phyloP scores from a whole-genome alignment of 1,140 invertebrate species.

The Danaus plexippus region DNA sequence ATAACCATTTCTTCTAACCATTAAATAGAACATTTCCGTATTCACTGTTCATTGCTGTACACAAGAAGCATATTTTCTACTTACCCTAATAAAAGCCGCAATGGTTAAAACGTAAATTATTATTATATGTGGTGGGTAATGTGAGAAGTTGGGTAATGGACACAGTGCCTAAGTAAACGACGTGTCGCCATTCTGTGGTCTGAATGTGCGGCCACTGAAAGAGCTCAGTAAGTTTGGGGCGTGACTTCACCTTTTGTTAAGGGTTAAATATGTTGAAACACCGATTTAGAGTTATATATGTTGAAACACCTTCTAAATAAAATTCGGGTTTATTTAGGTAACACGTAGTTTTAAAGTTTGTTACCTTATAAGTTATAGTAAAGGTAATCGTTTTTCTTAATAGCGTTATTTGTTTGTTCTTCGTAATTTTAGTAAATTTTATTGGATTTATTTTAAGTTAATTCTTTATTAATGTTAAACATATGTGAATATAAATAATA shows the following conservation, averaged over 20 bases:
- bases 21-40: slow-evolving; percentile 3
- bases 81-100: slow-evolving; percentile 6
- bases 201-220: slow-evolving; percentile 20
- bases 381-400: background rate
- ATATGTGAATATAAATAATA: no score
- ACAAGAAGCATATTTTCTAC: no score
- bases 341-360: background rate
- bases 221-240: slow-evolving; percentile 7
- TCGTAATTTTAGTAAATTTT: no score
- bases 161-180: slow-evolving; percentile 18
- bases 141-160: slow-evolving; percentile 2
- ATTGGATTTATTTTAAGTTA: no score
- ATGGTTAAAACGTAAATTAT: background rate
- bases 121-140: slow-evolving; percentile 2
- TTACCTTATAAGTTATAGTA: background rate
- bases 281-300: background rate
- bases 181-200: slow-evolving; percentile 20
- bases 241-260: slow-evolving; percentile 16
- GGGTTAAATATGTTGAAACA: slow-evolving; percentile 17
- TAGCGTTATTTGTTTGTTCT: no score
- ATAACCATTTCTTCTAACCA: background rate
- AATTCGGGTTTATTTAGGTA: background rate
- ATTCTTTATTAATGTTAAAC: no score
- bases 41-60: no score
- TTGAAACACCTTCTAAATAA: slow-evolving; percentile 6